These are phyloP conservation scores for Brachycybe producta DNA, from an alignment of 2,888 invertebrate genomes.

Conservation along the genomic window DNA sequence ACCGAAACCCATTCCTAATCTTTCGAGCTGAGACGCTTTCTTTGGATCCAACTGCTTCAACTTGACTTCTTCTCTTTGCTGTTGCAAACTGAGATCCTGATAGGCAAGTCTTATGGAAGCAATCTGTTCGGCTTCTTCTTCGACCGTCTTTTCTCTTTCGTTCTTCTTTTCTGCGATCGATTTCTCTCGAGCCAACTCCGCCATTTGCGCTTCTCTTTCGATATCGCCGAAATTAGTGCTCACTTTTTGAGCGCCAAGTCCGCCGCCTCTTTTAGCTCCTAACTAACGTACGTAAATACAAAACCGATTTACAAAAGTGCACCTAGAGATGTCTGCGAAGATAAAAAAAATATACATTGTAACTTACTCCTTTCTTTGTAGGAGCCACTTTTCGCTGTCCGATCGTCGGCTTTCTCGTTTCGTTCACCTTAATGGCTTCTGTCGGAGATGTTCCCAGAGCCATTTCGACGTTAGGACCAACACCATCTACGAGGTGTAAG, in stretches of 20 bases:
- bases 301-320: constrained; percentile 8
- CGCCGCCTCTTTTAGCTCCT: constrained; percentile 72
- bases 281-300: constrained; percentile 42
- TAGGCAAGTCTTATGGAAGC: constrained; percentile 51
- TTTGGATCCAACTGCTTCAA: constrained; percentile 58
- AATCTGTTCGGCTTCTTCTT: constrained; percentile 50
- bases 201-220: constrained; percentile 74
- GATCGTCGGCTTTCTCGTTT: constrained; percentile 52
- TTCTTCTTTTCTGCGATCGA: constrained; percentile 37
- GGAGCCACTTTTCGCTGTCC: constrained; percentile 51
- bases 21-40: constrained; percentile 76
- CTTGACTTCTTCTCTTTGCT: constrained; percentile 54
- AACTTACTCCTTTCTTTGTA: constrained; percentile 53
- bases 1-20: constrained; percentile 81
- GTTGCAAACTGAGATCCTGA: constrained; percentile 55
- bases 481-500: constrained; percentile 16
- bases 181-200: constrained; percentile 55
- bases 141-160: constrained; percentile 36
- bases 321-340: no score
- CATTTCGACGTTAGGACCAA: constrained; percentile 39
- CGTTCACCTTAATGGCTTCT: constrained; percentile 30
- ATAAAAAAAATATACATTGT: no score
- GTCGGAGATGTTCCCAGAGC: constrained; percentile 35
- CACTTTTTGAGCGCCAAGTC: constrained; percentile 87
- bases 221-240: constrained; percentile 89